Percentiles rank a stretch among this genome's conserved stretches.
phyloP scores from a whole-genome alignment of 1,140 invertebrate genomes.

The Papilio aristodemus region DNA sequence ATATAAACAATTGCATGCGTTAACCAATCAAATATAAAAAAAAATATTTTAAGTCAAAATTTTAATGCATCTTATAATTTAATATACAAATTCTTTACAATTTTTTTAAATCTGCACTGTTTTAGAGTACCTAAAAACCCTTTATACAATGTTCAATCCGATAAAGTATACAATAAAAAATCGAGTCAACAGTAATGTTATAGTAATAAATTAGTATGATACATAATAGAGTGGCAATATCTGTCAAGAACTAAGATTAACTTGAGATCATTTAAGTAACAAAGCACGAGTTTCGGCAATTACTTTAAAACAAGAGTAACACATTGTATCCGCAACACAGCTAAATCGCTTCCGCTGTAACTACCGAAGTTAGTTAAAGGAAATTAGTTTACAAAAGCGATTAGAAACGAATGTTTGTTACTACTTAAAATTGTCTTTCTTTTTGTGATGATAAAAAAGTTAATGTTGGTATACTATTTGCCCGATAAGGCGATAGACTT shows the following conservation, averaged over 20 bases:
- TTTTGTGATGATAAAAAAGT: not conserved
- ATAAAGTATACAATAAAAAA: no score
- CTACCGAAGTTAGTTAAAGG: slow-evolving; percentile 5
- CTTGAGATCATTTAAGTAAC: slow-evolving; percentile 16
- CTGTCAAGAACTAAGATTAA: slow-evolving; percentile 16
- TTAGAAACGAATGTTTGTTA: slow-evolving; percentile 10
- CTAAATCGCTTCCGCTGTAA: slow-evolving; percentile 11
- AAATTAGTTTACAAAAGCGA: slow-evolving; percentile 4
- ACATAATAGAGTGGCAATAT: not conserved
- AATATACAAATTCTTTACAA: no score
- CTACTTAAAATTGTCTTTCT: not conserved
- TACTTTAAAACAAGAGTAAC: slow-evolving; percentile 14
- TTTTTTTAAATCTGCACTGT: no score
- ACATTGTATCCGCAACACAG: slow-evolving; percentile 16
- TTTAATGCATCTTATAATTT: no score
- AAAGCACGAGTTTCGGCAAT: slow-evolving; percentile 17
- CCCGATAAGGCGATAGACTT: no score
- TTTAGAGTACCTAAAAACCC: no score
- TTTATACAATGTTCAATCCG: no score
- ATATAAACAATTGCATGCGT: no score
- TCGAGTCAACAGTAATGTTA: not conserved
- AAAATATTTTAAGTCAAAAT: no score
- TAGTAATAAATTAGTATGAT: not conserved
- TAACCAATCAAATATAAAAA: no score
- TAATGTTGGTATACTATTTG: no score